A percentile compares a stretch with the other conserved stretches of the same genome.
These are phyloP conservation scores for Leucania comma DNA, from an alignment of 2,888 invertebrate species.

Conservation along the genomic window DNA sequence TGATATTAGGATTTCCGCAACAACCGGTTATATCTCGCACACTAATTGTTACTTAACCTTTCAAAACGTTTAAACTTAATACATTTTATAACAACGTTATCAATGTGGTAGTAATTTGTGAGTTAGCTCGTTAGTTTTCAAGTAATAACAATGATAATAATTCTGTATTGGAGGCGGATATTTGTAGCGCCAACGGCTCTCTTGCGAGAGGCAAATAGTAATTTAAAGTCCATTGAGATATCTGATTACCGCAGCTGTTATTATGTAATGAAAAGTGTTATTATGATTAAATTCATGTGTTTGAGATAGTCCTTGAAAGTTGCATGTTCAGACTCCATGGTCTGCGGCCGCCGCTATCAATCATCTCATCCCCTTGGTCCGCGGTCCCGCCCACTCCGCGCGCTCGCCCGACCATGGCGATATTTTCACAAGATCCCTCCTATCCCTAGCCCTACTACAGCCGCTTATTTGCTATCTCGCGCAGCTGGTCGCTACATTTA, in stretches of 20 bases:
- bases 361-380: conserved; percentile 66
- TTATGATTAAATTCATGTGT: conserved; percentile 20
- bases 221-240: conserved; percentile 58
- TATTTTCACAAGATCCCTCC: conserved; percentile 68
- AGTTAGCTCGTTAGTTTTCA: conserved; percentile 28
- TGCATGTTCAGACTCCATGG: conserved; percentile 40
- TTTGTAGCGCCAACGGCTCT: conserved; percentile 37
- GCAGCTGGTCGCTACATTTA: conserved; percentile 67
- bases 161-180: conserved; percentile 44
- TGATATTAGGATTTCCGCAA: conserved; percentile 11
- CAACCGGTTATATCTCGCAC: conserved; percentile 1
- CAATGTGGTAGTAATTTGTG: conserved; percentile 43
- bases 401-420: conserved; percentile 60
- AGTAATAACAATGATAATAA: conserved; percentile 54
- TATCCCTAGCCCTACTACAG: conserved; percentile 27
- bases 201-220: conserved; percentile 44
- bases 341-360: conserved; percentile 68
- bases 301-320: conserved; percentile 23
- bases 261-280: conserved; percentile 44
- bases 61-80: conserved; percentile 14
- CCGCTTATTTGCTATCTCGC: conserved; percentile 64
- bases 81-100: conserved; percentile 31
- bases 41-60: conserved; percentile 25
- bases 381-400: conserved; percentile 48
- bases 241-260: conserved; percentile 56